These are phyloP conservation scores for Hirtodrosophila duncani DNA, from an alignment of 2,888 invertebrate species.

Conservation along the genomic window DNA sequence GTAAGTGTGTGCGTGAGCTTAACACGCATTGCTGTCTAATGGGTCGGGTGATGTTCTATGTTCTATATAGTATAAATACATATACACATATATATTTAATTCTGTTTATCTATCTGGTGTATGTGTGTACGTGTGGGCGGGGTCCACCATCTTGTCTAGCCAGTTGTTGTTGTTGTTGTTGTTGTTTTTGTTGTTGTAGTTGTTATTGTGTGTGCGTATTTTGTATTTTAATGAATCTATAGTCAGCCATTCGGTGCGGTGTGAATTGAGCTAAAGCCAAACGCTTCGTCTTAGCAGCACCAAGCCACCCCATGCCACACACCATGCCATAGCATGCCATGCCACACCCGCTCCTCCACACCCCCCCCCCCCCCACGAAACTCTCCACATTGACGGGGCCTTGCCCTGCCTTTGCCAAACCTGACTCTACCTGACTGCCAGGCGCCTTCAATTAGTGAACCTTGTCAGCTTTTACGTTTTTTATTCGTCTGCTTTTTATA, in stretches of 20 bases:
- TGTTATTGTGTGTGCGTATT: conserved; percentile 24
- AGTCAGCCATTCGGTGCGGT: conserved; percentile 54
- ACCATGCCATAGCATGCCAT: neutral
- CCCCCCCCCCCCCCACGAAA: neutral
- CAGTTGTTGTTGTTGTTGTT: conserved; percentile 12
- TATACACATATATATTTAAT: conserved; percentile 14
- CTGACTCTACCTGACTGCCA: conserved; percentile 11
- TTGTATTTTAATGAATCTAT: conserved; percentile 68
- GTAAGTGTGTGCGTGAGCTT: neutral
- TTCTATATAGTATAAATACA: conserved; percentile 55
- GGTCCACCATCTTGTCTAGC: conserved; percentile 22
- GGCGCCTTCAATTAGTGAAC: conserved; percentile 41
- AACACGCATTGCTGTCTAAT: conserved; percentile 52
- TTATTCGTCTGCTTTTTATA: conserved; percentile 1
- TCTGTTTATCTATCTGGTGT: conserved; percentile 19
- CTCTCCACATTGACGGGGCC: neutral
- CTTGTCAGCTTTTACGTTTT: conserved; percentile 25
- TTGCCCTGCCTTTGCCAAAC: neutral
- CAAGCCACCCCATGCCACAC: conserved; percentile 19
- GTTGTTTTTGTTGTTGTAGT: conserved; percentile 7
- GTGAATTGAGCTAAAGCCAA: conserved; percentile 69
- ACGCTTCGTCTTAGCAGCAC: conserved; percentile 39
- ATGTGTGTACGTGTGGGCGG: conserved; percentile 10
- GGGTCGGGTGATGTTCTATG: conserved; percentile 71
- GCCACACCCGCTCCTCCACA: neutral